Percentiles rank a stretch among this genome's conserved stretches.
Conservation (phyloP, 2,888 invertebrate species). For the Clanis bilineata region DNA sequence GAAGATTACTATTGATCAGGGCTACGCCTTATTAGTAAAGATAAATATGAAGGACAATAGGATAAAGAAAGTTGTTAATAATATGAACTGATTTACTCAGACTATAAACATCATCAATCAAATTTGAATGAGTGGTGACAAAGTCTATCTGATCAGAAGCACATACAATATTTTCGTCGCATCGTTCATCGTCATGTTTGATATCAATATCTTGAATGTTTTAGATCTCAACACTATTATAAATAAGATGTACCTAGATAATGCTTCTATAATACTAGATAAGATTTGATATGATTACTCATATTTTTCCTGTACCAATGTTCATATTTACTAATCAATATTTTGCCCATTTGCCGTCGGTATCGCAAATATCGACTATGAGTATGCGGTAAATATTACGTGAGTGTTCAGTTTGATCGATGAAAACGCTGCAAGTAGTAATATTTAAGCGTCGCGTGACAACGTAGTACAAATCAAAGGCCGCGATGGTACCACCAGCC, state of each 20-base stretch:
- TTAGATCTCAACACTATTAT: not conserved
- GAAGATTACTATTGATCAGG: no score
- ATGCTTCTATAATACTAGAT: no score
- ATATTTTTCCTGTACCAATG: not conserved
- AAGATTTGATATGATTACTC: not conserved
- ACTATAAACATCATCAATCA: not conserved
- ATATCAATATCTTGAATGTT: not conserved
- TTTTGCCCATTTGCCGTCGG: not conserved
- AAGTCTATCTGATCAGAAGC: not conserved
- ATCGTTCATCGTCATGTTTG: no score
- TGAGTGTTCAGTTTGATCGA: constrained; percentile 42
- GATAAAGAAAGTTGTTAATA: not conserved
- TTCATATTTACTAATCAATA: not conserved
- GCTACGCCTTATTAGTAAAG: not conserved
- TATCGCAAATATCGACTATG: constrained; percentile 1
- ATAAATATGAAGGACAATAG: not conserved
- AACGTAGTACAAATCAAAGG: constrained; percentile 45
- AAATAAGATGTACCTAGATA: not conserved
- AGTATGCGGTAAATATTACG: constrained; percentile 13
- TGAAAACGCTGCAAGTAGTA: constrained; percentile 38
- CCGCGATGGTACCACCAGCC: constrained; percentile 59
- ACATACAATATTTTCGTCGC: not conserved
- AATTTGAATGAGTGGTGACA: not conserved
- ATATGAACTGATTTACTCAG: not conserved
- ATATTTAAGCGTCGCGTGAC: constrained; percentile 52